phyloP scores from a whole-genome alignment of 1,140 invertebrate species.

The Cydia amplana region DNA sequence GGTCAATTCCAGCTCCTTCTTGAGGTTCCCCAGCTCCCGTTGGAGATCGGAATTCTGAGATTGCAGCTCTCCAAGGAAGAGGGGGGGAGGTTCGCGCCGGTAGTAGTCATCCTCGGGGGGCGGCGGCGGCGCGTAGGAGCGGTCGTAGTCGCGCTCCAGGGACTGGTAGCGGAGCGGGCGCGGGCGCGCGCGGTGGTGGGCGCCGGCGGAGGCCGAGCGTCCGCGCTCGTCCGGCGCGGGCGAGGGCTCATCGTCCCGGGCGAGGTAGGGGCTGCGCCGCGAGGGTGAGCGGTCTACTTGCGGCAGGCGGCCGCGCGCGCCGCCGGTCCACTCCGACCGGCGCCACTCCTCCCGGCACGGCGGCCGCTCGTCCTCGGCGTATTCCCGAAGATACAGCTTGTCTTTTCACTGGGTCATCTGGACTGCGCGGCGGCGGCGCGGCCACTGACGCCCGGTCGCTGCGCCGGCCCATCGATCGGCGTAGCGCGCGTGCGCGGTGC shows the following conservation, averaged over 20 bases:
- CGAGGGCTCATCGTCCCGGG: conserved; percentile 87
- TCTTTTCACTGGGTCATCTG: conserved; percentile 73
- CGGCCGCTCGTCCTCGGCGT: conserved; percentile 72
- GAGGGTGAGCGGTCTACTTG: conserved; percentile 92
- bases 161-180: conserved; percentile 72
- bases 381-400: conserved; percentile 77
- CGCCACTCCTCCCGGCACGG: conserved; percentile 75
- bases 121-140: conserved; percentile 70
- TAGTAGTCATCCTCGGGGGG: conserved; percentile 73
- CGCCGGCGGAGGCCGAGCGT: conserved; percentile 76
- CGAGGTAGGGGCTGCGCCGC: conserved; percentile 84
- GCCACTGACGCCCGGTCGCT: conserved; percentile 61
- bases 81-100: conserved; percentile 64
- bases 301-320: conserved; percentile 81
- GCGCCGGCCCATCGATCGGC: conserved; percentile 59
- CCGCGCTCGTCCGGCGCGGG: conserved; percentile 81
- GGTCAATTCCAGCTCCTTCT: conserved; percentile 97
- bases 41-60: conserved; percentile 97
- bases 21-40: conserved; percentile 96
- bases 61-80: conserved; percentile 95
- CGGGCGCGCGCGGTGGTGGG: conserved; percentile 67
- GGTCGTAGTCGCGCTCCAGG: conserved; percentile 71
- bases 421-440: conserved; percentile 65
- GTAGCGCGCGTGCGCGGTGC: conserved; percentile 57
- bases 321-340: conserved; percentile 73